phyloP scores from a whole-genome alignment of 2,888 invertebrate genomes.

The Folsomia candida region DNA sequence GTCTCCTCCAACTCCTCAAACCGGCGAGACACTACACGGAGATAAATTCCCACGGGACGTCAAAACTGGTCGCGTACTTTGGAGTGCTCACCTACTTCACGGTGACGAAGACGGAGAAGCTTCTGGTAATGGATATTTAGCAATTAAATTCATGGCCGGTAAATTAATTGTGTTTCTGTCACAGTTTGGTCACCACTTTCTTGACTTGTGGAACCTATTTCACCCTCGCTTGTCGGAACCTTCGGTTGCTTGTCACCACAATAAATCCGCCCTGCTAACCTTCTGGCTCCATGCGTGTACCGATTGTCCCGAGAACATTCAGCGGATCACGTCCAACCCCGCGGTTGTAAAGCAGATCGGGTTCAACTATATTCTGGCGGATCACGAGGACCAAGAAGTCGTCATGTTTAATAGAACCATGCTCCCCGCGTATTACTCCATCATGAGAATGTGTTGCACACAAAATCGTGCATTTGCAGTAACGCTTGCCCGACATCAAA shows the following conservation, averaged over 20 bases:
- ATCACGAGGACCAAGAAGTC: constrained; percentile 94
- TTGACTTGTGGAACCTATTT: constrained; percentile 89
- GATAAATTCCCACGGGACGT: constrained; percentile 80
- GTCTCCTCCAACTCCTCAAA: constrained; percentile 62
- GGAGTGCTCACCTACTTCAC: constrained; percentile 88
- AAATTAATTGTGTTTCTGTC: no score
- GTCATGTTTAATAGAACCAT: constrained; percentile 89
- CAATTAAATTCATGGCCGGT: no score
- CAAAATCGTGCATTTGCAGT: constrained; percentile 82
- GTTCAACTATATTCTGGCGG: constrained; percentile 95
- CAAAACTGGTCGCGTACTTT: constrained; percentile 89
- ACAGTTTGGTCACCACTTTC: constrained; percentile 87
- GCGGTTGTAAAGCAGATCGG: constrained; percentile 90
- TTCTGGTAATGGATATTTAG: no score
- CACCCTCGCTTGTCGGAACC: constrained; percentile 93
- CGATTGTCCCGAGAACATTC: constrained; percentile 90
- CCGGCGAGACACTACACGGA: constrained; percentile 83
- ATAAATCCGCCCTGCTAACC: constrained; percentile 85
- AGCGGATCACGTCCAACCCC: constrained; percentile 79
- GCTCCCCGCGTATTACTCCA: constrained; percentile 88
- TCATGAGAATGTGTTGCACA: constrained; percentile 84
- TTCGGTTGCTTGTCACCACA: constrained; percentile 89
- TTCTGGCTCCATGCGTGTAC: constrained; percentile 92
- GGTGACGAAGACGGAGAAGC: constrained; percentile 83
- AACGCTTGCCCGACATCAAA: constrained; percentile 85